Conservation (phyloP, 2,797 vertebrate species). For the Pachyuromys duprasi region DNA sequence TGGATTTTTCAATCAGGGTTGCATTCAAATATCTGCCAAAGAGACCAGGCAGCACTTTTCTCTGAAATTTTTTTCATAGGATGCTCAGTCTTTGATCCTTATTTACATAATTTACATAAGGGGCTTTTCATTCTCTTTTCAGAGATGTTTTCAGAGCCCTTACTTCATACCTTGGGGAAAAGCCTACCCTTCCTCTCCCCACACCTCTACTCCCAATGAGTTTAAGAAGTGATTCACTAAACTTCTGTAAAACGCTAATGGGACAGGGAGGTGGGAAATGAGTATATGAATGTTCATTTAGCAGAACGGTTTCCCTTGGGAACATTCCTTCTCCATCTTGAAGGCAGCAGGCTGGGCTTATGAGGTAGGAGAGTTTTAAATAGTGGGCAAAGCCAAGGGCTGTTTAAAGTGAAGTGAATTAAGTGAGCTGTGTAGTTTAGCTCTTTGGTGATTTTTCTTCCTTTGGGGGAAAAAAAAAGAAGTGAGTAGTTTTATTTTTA, state of each 20-base stretch:
- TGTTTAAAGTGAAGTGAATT: constrained; percentile 45
- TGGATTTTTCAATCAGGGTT: background rate
- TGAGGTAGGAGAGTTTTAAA: constrained; percentile 39
- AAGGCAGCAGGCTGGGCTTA: constrained; percentile 41
- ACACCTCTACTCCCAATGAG: background rate
- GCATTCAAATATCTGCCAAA: background rate
- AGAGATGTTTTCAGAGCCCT: too few species aligned
- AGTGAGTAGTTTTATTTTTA: constrained; percentile 62
- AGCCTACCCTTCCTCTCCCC: background rate
- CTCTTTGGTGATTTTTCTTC: constrained; percentile 54
- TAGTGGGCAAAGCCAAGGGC: constrained; percentile 23
- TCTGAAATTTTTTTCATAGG: constrained; percentile 21
- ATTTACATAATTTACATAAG: constrained; percentile 66
- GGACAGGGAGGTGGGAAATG: background rate
- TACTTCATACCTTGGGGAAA: constrained; percentile 34
- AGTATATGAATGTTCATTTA: constrained; percentile 32
- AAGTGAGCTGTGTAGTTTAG: constrained; percentile 22
- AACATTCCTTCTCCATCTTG: background rate
- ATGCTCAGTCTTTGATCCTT: background rate
- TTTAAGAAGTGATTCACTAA: constrained; percentile 50
- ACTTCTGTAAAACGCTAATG: background rate
- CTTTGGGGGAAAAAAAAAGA: constrained; percentile 36
- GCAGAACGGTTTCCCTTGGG: background rate
- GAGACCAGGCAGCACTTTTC: background rate
- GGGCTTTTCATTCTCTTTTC: constrained; percentile 54